phyloP scores from a whole-genome alignment of 2,888 invertebrate species.

The Aphidoletes aphidimyza region DNA sequence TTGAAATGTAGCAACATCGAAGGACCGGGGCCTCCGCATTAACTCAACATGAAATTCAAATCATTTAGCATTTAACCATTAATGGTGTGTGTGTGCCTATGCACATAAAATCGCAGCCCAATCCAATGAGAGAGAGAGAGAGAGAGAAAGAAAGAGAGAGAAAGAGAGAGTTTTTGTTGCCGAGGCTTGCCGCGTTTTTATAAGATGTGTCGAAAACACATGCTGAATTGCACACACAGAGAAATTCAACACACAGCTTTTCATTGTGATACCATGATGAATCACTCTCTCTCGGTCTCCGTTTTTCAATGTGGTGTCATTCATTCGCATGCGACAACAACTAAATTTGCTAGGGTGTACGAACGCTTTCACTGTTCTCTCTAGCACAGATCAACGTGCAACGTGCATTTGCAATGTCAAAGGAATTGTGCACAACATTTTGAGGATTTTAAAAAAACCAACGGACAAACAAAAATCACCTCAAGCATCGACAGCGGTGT shows the following conservation, averaged over 20 bases:
- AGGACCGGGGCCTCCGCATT: not conserved
- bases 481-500: not conserved
- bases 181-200: not conserved
- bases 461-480: not conserved
- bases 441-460: not conserved
- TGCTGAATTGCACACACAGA: constrained; percentile 18
- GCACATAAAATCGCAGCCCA: not conserved
- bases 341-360: not conserved
- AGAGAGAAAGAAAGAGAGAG: not conserved
- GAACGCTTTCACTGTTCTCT: not conserved
- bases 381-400: not conserved
- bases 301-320: not conserved
- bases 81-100: not conserved
- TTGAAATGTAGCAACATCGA: not conserved
- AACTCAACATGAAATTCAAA: not conserved
- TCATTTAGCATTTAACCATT: not conserved
- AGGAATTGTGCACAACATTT: not conserved
- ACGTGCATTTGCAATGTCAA: not conserved
- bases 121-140: not conserved
- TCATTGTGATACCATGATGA: not conserved
- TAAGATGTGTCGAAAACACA: constrained; percentile 35
- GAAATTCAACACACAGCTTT: constrained; percentile 26
- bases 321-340: constrained; percentile 9
- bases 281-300: not conserved
- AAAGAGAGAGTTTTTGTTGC: not conserved